phyloP scores from a whole-genome alignment of 1,140 invertebrate species.

The Ips nitidus region DNA sequence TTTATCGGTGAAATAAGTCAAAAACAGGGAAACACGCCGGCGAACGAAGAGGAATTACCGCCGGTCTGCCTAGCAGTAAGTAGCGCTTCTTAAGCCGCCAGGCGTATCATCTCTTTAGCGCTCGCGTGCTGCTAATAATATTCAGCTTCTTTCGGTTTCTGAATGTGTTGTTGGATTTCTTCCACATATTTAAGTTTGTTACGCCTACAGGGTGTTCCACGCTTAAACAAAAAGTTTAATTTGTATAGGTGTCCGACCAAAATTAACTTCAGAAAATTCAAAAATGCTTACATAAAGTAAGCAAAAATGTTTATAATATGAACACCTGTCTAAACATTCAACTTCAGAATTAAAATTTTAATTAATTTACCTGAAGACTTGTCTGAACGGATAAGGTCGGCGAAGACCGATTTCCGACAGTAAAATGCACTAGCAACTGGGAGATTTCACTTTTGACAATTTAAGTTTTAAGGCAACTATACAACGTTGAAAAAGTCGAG shows the following conservation, averaged over 20 bases:
- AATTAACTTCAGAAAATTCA: background rate
- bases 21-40: background rate
- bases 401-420: too few species aligned
- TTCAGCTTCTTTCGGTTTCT: slow-evolving; percentile 16
- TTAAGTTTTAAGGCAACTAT: too few species aligned
- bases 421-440: too few species aligned
- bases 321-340: too few species aligned
- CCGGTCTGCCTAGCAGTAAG: background rate
- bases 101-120: slow-evolving; percentile 20
- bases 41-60: background rate
- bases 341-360: too few species aligned
- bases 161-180: slow-evolving; percentile 9
- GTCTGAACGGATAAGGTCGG: too few species aligned
- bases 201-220: background rate
- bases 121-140: slow-evolving; percentile 46
- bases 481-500: too few species aligned
- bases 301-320: too few species aligned
- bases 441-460: too few species aligned
- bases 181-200: background rate
- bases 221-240: background rate
- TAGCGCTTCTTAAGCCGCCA: slow-evolving; percentile 8
- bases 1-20: slow-evolving; percentile 2
- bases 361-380: too few species aligned
- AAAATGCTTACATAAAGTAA: background rate
- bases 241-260: background rate